phyloP scores from a whole-genome alignment of 2,113 vertebrate genomes.

The Pseudorectes ferrugineus region DNA sequence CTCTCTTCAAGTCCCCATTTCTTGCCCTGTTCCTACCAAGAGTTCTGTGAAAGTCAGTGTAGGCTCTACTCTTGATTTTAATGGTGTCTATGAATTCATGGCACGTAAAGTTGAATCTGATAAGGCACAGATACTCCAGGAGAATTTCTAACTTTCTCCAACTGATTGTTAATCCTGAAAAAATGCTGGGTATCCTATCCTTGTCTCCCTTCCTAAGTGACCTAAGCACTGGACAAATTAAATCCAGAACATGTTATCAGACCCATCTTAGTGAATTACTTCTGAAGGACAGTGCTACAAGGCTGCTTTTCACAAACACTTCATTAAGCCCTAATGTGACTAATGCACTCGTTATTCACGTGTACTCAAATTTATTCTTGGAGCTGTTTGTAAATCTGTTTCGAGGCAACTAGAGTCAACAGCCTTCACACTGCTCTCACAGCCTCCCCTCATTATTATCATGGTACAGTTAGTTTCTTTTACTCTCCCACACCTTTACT shows the following conservation, averaged over 20 bases:
- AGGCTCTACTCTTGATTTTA: background rate
- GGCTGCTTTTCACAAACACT: constrained; percentile 4
- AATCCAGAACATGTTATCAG: background rate
- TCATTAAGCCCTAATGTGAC: constrained; percentile 7
- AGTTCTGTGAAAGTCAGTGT: background rate
- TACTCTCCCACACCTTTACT: background rate
- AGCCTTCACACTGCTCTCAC: background rate
- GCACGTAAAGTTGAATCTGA: background rate
- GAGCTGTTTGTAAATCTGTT: constrained; percentile 1
- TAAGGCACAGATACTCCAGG: background rate
- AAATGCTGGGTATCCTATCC: background rate
- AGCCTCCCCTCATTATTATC: background rate
- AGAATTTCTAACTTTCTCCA: background rate
- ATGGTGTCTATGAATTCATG: background rate
- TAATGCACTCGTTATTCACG: background rate
- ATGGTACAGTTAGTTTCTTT: background rate
- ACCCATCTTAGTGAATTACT: background rate
- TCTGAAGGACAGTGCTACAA: background rate
- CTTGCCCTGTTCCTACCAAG: background rate
- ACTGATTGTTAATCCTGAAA: background rate
- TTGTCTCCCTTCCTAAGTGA: background rate
- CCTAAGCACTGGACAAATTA: background rate
- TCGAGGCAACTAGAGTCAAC: background rate
- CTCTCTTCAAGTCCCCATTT: background rate
- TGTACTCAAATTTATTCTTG: background rate